Base-by-base conservation (phyloP, 2,888 invertebrate genomes). In the Creontiades dilutus region DNA sequence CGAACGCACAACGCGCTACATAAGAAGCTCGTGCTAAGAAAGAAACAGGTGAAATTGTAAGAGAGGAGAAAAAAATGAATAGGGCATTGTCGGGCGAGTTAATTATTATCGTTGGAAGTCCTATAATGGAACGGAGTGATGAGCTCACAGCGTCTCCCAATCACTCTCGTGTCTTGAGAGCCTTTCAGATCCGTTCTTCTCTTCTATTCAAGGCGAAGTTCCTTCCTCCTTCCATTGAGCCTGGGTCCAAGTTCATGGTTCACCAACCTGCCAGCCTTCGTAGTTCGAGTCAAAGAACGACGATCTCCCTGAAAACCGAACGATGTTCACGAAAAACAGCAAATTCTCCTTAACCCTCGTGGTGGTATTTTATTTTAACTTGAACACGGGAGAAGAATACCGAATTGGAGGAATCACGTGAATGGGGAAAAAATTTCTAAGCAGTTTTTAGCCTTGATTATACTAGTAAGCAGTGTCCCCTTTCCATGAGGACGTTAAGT, bases 201-300 rank as follows among this genome's bases (percentile, higher is more conserved):
- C 27, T 14, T 14, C 76, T 27, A 76, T 76, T 76, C 76, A 76
- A 19, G 19, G 76, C 14, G 19, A 14, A 1, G 16, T 57, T 37
- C 57, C 61, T 61, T 61, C n/a, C 7, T 37, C 37, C 16, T 19
- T 12, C 81, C 46, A 46, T 47, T 81, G 37, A 47, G 48, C 9
- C 19, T 7, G 48, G 84, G 84, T 84, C 84, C 84, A 52, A 84
- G 84, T 52, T 84, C 55, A 55, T 16, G 28, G 84, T 48, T 84
- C 84, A 84, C 52, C 84, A 84, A 84, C 84, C 84, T 28, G 47
- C 16, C 46, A 16, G 37, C 37, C 37, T 37, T 37, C 37, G 37
- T 7, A 7, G 37, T 4, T 37, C 37, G 37, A 37, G 37, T 37
- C 37, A 37, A 37, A 37, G 37, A 37, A 37, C 37, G 37, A 4